A percentile compares a stretch with the other conserved stretches of the same genome.
Evolutionary conservation across 2,797 vertebrate species (phyloP).

Genomic region (Thaleichthys pacificus): DNA sequence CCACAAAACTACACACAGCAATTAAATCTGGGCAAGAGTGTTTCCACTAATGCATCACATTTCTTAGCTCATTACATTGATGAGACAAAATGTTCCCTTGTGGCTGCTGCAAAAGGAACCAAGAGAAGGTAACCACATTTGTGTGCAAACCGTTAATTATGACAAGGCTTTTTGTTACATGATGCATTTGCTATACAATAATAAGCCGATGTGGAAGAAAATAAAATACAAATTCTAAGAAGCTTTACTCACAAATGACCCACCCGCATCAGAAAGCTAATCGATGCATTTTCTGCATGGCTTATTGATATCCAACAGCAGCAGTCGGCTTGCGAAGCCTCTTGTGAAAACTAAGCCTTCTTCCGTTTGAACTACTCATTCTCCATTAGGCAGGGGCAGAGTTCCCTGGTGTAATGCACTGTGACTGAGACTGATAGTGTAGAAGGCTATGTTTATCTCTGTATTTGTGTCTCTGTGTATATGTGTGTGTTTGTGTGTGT

Average conservation of each 20-base stretch:
- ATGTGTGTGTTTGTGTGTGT: background rate
- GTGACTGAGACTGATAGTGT: conserved; percentile 30
- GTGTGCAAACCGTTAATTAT: conserved; percentile 13
- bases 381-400: conserved; percentile 28
- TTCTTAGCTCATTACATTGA: conserved; percentile 58
- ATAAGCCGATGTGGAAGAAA: conserved; percentile 46
- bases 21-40: conserved; percentile 46
- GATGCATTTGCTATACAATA: conserved; percentile 31
- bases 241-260: conserved; percentile 48
- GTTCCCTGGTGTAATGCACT: conserved; percentile 41
- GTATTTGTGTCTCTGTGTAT: background rate
- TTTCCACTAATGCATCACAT: conserved; percentile 62
- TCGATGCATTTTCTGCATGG: conserved; percentile 59
- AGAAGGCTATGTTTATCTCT: conserved; percentile 34
- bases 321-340: background rate
- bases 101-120: conserved; percentile 54
- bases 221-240: conserved; percentile 58
- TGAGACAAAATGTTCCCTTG: conserved; percentile 64
- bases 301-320: conserved; percentile 55
- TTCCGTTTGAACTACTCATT: conserved; percentile 33
- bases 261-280: conserved; percentile 37
- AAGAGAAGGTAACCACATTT: conserved; percentile 39
- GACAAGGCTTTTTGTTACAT: too few species aligned
- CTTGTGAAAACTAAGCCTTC: conserved; percentile 34
- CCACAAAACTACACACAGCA: background rate